Base-by-base conservation (phyloP, 2,113 vertebrate genomes). In the Daboia siamensis region DNA sequence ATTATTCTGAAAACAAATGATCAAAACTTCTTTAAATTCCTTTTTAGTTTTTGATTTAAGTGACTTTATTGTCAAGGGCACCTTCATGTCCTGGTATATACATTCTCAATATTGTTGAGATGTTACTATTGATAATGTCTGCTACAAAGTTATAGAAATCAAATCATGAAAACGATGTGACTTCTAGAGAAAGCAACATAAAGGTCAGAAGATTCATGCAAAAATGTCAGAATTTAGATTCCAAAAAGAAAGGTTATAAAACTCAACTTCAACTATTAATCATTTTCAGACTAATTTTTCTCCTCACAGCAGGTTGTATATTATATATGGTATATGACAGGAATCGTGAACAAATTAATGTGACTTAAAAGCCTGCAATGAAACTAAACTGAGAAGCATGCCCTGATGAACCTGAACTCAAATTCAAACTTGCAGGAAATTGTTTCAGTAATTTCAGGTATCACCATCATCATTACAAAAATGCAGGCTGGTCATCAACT, bases 61-160 rank as follows among this genome's bases (percentile, higher is more conserved):
- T 86, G 44, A 86, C 88, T 92, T 90, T 94, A 95, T 93, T 93
- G 92, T 93, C 95, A 95, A 94, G 93, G 90, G n/a, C 74, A 51
- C 86, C 57, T 64, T 90, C 94, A 92, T 21, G 20, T 29, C 56
- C 86, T 29, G 20, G 92, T 61, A 92, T 1, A 93, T 89, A 90
- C 87, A 91, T 88, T 95, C 94, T 24, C 33, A 92, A 74, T 90
- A 90, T 44, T 55, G 94, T 96, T 95, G 90, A 95, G 93, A 91
- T 88, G 87, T 92, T 88, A 93, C 86, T 54, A 17, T 52, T 64
- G 80, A 44, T 86, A 64, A 86, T 86, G 33, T 56, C 88, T 61
- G 56, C 74, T 44, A 33, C 56, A 90, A 54, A 93, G 88, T 93
- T 90, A 86, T 93, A 86, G 88, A 93, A 80, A 93, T 93, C 88